Evolutionary conservation across 2,888 invertebrate genomes (phyloP).

Genomic region (Zeuzera pyrina): DNA sequence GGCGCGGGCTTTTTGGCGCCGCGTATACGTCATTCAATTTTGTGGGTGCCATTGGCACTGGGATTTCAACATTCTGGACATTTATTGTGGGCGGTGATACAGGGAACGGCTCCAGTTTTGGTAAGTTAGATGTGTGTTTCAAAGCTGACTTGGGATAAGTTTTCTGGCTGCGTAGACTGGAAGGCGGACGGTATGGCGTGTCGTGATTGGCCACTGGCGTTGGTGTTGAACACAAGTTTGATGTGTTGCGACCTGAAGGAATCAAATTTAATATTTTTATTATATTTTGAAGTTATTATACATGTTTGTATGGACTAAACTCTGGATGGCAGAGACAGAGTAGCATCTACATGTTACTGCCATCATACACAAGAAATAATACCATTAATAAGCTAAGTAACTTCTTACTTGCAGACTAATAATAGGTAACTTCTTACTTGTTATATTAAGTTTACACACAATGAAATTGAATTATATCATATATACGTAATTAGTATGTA

Average conservation of each 20-base stretch:
- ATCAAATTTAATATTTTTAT: too few species aligned
- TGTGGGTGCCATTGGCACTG: constrained; percentile 55
- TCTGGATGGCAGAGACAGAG: too few species aligned
- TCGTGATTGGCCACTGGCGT: constrained; percentile 61
- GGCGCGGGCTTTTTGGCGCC: constrained; percentile 51
- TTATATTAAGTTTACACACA: too few species aligned
- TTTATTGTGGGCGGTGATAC: constrained; percentile 47
- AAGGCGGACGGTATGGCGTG: constrained; percentile 66
- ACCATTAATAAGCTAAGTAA: too few species aligned
- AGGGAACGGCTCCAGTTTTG: constrained; percentile 66
- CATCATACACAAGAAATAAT: too few species aligned
- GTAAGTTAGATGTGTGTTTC: constrained; percentile 47
- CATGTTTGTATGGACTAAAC: too few species aligned
- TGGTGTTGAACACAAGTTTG: constrained; percentile 55
- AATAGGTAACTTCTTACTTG: too few species aligned
- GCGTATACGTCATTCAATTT: constrained; percentile 64
- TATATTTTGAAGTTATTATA: too few species aligned
- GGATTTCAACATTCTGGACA: constrained; percentile 43
- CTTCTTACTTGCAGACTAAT: too few species aligned
- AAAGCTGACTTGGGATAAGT: constrained; percentile 62
- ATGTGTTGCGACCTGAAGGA: constrained; percentile 67
- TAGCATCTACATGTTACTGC: too few species aligned
- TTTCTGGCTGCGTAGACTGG: constrained; percentile 58
- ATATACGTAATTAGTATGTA: too few species aligned
- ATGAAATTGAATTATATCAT: too few species aligned